Percentiles rank a stretch among this genome's conserved stretches.
Evolutionary conservation across 2,888 invertebrate species (phyloP).

Genomic region (Drosophila tanythrix): DNA sequence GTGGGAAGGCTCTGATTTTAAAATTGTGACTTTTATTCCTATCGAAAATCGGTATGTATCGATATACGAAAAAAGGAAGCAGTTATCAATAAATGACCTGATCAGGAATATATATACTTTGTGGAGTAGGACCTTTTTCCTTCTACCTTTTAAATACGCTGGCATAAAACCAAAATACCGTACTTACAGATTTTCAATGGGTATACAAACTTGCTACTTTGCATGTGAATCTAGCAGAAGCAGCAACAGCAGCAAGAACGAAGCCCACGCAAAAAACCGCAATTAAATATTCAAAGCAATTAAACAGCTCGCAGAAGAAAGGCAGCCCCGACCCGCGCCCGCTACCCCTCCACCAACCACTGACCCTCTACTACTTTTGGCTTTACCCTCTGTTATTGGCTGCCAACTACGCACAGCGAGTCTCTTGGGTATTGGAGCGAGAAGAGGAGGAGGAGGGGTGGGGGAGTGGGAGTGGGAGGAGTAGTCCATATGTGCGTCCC

Average conservation of each 20-base stretch:
- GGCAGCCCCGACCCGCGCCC: background rate
- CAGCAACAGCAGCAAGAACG: constrained; percentile 18
- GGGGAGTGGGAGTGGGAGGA: background rate
- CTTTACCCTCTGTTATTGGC: constrained; percentile 46
- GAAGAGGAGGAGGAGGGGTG: too few species aligned
- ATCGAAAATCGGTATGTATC: background rate
- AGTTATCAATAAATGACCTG: background rate
- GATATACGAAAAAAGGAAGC: background rate
- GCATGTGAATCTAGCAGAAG: constrained; percentile 10
- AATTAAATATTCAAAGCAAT: constrained; percentile 74
- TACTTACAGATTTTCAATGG: background rate
- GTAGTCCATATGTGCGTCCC: constrained; percentile 34
- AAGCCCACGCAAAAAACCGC: constrained; percentile 39
- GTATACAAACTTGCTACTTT: constrained; percentile 11
- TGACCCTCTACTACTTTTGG: background rate
- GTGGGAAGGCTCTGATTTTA: background rate
- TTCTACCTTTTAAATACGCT: background rate
- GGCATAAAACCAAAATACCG: background rate
- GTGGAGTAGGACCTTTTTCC: background rate
- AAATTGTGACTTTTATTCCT: background rate
- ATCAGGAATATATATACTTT: background rate
- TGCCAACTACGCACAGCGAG: constrained; percentile 45
- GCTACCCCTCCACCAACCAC: background rate
- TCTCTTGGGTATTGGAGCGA: constrained; percentile 42
- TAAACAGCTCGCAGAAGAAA: constrained; percentile 37